These are phyloP conservation scores for Catharus minimus DNA, from an alignment of 2,113 vertebrate species.

Conservation along the genomic window DNA sequence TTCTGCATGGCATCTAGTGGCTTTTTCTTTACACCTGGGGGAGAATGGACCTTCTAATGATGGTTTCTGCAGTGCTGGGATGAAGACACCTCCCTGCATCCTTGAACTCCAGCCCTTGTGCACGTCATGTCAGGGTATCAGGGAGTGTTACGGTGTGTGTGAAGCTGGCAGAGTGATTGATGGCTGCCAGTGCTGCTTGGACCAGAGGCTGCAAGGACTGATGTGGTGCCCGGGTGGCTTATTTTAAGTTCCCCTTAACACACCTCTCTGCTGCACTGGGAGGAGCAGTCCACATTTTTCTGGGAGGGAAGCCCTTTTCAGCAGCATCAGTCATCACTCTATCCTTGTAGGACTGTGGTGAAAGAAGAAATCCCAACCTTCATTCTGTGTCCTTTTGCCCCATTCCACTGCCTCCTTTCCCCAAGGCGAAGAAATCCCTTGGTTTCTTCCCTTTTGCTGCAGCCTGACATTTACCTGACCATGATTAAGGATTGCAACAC, in stretches of 20 bases:
- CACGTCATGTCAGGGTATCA: fast-evolving
- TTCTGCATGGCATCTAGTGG: neutral
- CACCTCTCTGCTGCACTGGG: neutral
- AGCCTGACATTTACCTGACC: neutral
- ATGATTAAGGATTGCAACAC: neutral
- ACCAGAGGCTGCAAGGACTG: fast-evolving
- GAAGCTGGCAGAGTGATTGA: neutral
- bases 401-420: neutral
- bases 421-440: neutral
- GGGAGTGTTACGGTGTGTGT: fast-evolving
- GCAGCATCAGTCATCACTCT: neutral
- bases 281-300: neutral
- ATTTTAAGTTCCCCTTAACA: neutral
- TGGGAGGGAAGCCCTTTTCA: neutral
- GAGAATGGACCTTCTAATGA: neutral
- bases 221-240: neutral
- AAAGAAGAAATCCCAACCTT: neutral
- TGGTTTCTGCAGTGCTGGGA: neutral
- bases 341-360: neutral
- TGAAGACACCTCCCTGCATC: fast-evolving
- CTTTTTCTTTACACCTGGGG: neutral
- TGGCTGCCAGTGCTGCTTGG: neutral
- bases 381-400: neutral
- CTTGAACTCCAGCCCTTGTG: neutral
- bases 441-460: neutral